Base-by-base conservation (phyloP, 1,140 invertebrate genomes). In the Drosophila leontia region DNA sequence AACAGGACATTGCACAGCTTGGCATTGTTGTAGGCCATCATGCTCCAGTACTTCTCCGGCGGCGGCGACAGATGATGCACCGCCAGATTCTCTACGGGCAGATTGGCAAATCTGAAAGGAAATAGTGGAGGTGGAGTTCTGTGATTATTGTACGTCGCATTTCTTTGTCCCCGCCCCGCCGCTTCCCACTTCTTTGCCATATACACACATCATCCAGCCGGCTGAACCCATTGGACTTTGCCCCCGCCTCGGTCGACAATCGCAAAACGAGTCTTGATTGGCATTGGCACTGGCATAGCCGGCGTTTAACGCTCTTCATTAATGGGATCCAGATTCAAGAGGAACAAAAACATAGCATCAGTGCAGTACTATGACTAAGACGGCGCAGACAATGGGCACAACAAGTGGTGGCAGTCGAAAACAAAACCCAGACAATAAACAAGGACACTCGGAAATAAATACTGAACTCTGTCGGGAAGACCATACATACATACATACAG, bases 1-100 rank as follows among this genome's bases (percentile, higher is more conserved):
- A 98, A 97, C 13, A 99, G 93, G 39, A 99, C 94, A 93, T 98
- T 98, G 87, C 96, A 98, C 19, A 99, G 93, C 94, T 99, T 99
- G 0, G 96, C 96, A 93, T 98, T 95, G 88, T 98, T 98, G 88
- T 99, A 99, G 3, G 97, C 96, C 92, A 95, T 95, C 94, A 98
- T 96, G 48, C 95, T 94, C 93, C 95, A 96, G 93, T 96, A 98
- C 57, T 95, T 94, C 42, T 95, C 94, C 19, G 92, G 92, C 5
- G 93, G 93, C 58, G 93, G 94, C 51, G 93, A 95, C 42, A 94
- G 85, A 78, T 95, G 93, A 48, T 96, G 95, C 78, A 95, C 93
- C 8, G 79, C 93, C 75, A 90, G 86, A 78, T 91, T 87, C 61
- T 87, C 94, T 64, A 88, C 91, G 37, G 91, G 86, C 41, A 91